Evolutionary conservation across 2,113 vertebrate genomes (phyloP).

Genomic region (Syngnathus floridae): DNA sequence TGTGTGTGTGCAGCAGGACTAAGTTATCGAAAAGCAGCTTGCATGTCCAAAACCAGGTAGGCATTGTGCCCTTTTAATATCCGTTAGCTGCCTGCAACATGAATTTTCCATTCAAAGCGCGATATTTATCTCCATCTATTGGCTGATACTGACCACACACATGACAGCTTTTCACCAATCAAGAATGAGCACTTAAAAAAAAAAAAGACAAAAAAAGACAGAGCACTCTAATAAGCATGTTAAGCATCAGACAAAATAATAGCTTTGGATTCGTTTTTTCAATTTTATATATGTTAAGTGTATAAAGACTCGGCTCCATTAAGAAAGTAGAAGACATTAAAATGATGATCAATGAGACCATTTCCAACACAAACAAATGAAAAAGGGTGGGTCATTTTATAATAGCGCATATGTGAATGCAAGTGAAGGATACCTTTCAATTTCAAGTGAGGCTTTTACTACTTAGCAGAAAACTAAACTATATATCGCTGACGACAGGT

Average conservation of each 20-base stretch:
- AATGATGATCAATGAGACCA: not conserved
- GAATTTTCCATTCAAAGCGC: constrained; percentile 30
- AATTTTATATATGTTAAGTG: not conserved
- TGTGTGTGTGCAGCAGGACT: constrained; percentile 8
- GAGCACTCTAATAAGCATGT: not conserved
- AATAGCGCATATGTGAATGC: not conserved
- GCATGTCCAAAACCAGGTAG: constrained; percentile 26
- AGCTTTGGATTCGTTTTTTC: not conserved
- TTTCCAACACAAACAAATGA: not conserved
- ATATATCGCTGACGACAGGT: not conserved
- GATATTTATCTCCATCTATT: constrained; percentile 24
- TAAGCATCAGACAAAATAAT: not conserved
- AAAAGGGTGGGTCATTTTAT: not conserved
- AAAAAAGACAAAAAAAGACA: constrained; percentile 7
- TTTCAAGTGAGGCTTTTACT: not conserved
- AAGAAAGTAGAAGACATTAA: not conserved
- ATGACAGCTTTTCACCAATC: constrained; percentile 20
- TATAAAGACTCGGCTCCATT: not conserved
- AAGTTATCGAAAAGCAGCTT: constrained; percentile 34
- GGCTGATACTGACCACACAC: constrained; percentile 26
- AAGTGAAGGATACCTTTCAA: not conserved
- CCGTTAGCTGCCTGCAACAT: constrained; percentile 16
- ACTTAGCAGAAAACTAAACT: not conserved
- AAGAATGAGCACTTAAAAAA: constrained; percentile 3
- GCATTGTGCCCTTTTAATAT: constrained; percentile 54